Base-by-base conservation (phyloP, 2,797 vertebrate genomes). In the Sebastes vulpes region DNA sequence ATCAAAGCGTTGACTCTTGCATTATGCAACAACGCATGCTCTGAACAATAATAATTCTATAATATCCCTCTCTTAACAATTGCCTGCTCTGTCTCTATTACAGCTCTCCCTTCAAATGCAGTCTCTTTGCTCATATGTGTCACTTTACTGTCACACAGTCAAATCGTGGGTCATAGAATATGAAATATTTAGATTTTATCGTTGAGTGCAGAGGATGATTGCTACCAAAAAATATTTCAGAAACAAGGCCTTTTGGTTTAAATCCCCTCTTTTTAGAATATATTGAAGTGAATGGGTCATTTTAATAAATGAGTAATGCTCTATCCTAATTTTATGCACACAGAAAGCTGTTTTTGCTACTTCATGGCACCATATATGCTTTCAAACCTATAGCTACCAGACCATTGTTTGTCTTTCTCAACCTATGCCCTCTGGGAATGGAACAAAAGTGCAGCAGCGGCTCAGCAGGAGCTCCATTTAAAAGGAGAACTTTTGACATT, bases 1-100 rank as follows among this genome's bases (percentile, higher is more conserved):
- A 91, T 92, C 82, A 90, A 89, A 93, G 89, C 50, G 3, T 66
- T 12, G 21, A 81, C 81, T 88, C 48, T 3, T 91, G 83, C 82
- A 92, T 90, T 88, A 91, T 90, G 83, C 89, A 93, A 29, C 56
- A 79, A 38, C 21, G 74, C 69, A 58, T 84, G 76, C 87, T 89
- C 69, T 59, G 79, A 89, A 89, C 87, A 92, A 85, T 83, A 70
- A 82, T 86, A 84, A 90, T 89, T 91, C 77, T 73, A 77, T 90
- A 83, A 85, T 84, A 85, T 75, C 59, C 65, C 53, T 82, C 86
- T 79, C 76, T 82, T 72, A 87, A 75, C 86, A 76, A 52, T 86
- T 79, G 66, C 70, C 82, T 68, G 54, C 71, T 73, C 72, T 31
- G 79, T 82, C 83, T 80, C 66, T 75, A 25, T 38, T 50, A 32